These are phyloP conservation scores for Nemurella pictetii DNA, from an alignment of 2,888 invertebrate genomes.

Conservation along the genomic window DNA sequence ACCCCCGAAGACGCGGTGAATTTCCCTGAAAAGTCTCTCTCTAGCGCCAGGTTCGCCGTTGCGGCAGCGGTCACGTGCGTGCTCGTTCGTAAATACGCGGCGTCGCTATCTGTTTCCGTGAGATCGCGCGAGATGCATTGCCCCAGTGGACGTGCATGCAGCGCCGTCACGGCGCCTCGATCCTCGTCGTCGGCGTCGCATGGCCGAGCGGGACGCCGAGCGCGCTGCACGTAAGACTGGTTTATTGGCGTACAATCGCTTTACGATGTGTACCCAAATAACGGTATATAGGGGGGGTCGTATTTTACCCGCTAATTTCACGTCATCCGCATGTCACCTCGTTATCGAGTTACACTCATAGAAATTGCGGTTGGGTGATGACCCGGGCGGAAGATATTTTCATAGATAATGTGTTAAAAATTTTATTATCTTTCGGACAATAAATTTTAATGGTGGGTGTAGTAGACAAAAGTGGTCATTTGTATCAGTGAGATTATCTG, in stretches of 20 bases:
- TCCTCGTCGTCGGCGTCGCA: not conserved
- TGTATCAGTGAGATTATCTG: no score
- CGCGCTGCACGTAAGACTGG: not conserved
- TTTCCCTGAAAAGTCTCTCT: not conserved
- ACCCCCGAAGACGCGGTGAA: no score
- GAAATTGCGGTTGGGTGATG: no score
- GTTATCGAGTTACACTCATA: no score
- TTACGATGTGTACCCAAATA: not conserved
- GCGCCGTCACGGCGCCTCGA: conserved; percentile 10
- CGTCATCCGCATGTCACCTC: not conserved
- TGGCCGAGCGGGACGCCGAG: not conserved
- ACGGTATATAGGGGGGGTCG: not conserved
- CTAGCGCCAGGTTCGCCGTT: not conserved
- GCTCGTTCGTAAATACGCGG: not conserved
- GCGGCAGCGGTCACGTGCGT: not conserved
- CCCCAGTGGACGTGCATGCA: not conserved
- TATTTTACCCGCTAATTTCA: not conserved
- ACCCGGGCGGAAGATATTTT: no score
- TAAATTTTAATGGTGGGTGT: no score
- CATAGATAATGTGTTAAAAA: no score
- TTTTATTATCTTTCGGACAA: no score
- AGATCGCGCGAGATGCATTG: conserved; percentile 19
- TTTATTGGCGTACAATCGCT: not conserved
- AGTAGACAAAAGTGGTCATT: no score
- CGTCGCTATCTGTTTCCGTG: conserved; percentile 18